A percentile compares a stretch with the other conserved stretches of the same genome.
These are phyloP conservation scores for Gadus macrocephalus DNA, from an alignment of 2,113 vertebrate genomes.

Conservation along the genomic window DNA sequence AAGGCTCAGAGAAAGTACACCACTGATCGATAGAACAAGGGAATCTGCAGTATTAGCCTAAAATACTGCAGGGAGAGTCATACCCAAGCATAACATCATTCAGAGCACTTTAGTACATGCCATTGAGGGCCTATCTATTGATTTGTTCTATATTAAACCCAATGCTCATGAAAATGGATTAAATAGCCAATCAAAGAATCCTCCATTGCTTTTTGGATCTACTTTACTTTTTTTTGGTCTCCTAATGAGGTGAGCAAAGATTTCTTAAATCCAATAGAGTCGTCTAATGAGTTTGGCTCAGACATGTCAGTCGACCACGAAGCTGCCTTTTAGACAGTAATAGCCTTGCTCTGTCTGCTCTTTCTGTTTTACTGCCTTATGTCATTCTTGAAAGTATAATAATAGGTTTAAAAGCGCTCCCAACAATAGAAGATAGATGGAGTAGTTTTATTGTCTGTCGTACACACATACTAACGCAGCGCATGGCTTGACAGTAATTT, in stretches of 20 bases:
- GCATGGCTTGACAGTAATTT: neutral
- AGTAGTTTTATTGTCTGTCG: neutral
- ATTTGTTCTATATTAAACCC: too few species aligned
- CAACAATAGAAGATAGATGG: neutral
- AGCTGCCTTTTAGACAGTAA: constrained; percentile 41
- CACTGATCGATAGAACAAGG: too few species aligned
- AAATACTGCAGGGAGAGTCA: too few species aligned
- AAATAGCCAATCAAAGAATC: constrained; percentile 29
- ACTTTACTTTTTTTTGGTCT: constrained; percentile 19
- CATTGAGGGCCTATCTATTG: too few species aligned
- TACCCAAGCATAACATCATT: too few species aligned
- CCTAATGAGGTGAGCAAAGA: constrained; percentile 36
- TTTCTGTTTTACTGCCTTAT: constrained; percentile 22
- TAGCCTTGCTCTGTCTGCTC: constrained; percentile 37
- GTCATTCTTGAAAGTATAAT: constrained; percentile 26
- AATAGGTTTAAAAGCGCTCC: constrained; percentile 21
- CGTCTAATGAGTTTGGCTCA: constrained; percentile 56
- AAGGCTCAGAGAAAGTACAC: too few species aligned
- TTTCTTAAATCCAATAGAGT: constrained; percentile 61
- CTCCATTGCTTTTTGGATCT: constrained; percentile 36
- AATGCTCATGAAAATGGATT: too few species aligned
- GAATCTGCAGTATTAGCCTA: too few species aligned
- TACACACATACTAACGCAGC: neutral
- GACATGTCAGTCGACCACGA: constrained; percentile 44
- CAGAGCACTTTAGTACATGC: too few species aligned